Evolutionary conservation across 2,113 vertebrate genomes (phyloP), one percentile per base, ranked within the genome.

Genomic region (Artemisiospiza belli): DNA sequence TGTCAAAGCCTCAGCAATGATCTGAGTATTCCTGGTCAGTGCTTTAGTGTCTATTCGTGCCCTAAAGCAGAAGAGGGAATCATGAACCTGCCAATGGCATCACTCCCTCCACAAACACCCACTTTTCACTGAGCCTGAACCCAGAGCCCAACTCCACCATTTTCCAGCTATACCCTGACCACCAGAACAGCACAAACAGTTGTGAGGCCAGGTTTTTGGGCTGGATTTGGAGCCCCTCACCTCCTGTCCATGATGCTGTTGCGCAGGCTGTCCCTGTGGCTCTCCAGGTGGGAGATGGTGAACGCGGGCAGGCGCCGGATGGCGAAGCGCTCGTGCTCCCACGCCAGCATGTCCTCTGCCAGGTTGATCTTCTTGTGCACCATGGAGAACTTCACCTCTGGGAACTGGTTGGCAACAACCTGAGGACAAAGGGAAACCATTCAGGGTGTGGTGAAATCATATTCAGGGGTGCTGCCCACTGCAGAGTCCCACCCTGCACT

Each of bases 321-420:
- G 5, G 99, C 99, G 3, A 99, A 99, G 10, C 99, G 99, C 95
- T 99, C 99, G 0, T 99, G 99, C 87, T 99, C 99, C 99, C 99
- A 99, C 1, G 99, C 99, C 97, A 99, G 97, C 94, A 99, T 99
- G 93, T 99, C 99, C 16, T 99, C 99, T 0, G 99, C 99, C 95
- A 99, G 96, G 97, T 99, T 99, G 95, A 99, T 99, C 95, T 99
- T 99, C 98, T 99, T 99, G 97, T 99, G 99, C 77, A 99, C 98
- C 99, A 99, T 99, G 87, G 99, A 99, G 93, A 99, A 99, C 94
- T 98, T 99, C 39, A 99, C 97, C 72, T 99, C 99, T 0, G 99
- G 98, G 94, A 98, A 99, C 96, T 99, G 99, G 94, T 96, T 98
- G 4, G 97, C 49, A 1, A 98, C 95, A 81, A 99, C 98, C 99